Evolutionary conservation across 2,888 invertebrate genomes (phyloP), one percentile per base, ranked within the genome.

Genomic region (Adela reaumurella): DNA sequence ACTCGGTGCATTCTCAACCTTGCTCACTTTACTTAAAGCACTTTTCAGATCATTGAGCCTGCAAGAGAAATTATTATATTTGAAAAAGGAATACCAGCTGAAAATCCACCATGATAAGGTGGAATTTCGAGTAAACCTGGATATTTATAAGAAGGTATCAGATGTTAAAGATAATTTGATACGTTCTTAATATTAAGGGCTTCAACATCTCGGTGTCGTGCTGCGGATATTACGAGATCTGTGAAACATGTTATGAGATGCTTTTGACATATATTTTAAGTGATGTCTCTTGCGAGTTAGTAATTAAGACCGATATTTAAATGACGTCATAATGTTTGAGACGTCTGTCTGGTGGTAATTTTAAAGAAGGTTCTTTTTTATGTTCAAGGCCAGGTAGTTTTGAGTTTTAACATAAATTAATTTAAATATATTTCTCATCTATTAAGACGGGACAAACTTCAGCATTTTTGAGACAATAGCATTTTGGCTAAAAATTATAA

Each of bases 1-100:
- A 2, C 45, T 17, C 17, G 6, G 11, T n/a, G 45, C 50, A 46
- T 49, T 49, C 47, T 47, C 17, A 45, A 46, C 20, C 46, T 48
- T 50, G 43, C 46, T 46, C 17, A 44, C 43, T 43, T 41, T 43
- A 47, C 29, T 43, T 48, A 48, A 4, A 35, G 14, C 5, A 24
- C 5, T 24, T 14, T 35, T 35, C 14, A 8, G 35, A 35, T 3
- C 35, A 35, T 14, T 14, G 3, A 35, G 3, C 6, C 35, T 14
- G 6, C 3, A 8, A 14, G 3, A 35, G 35, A 35, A 35, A 35
- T 24, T 24, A 4, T 24, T 6, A 24, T 24, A 24, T 6, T 6
- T 8, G 4, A 24, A 24, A 24, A 8, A 24, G 4, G 24, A 24
- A 24, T 24, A 6, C 35, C 4, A 35, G n/a, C 35, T 35, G 11